These are phyloP conservation scores for Brachypalpus laphriformis DNA, from an alignment of 2,888 invertebrate species.

Conservation along the genomic window DNA sequence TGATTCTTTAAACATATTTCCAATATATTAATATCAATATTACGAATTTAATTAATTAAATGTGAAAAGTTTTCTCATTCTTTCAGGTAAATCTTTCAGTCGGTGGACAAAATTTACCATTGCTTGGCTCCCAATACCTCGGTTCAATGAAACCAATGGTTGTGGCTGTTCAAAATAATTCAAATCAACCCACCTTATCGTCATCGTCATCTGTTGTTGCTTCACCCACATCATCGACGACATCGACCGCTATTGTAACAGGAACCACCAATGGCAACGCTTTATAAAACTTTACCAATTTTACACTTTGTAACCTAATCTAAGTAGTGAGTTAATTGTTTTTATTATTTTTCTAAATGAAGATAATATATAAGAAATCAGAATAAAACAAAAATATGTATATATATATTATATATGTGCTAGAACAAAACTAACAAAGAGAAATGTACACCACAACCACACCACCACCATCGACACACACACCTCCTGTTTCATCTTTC, in stretches of 20 bases:
- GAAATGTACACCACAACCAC: constrained; percentile 53
- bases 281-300: constrained; percentile 78
- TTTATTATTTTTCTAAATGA: constrained; percentile 48
- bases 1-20: no score
- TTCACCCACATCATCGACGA: constrained; percentile 76
- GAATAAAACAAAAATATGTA: constrained; percentile 29
- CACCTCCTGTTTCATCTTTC: constrained; percentile 36
- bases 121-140: constrained; percentile 76
- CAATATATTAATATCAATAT: no score
- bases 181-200: constrained; percentile 76
- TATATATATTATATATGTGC: constrained; percentile 46
- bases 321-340: constrained; percentile 70
- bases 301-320: constrained; percentile 71
- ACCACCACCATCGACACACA: constrained; percentile 55
- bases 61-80: constrained; percentile 49
- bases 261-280: constrained; percentile 82
- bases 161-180: constrained; percentile 76
- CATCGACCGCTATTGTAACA: constrained; percentile 80
- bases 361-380: constrained; percentile 48
- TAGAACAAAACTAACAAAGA: constrained; percentile 53
- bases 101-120: constrained; percentile 75
- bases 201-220: constrained; percentile 75
- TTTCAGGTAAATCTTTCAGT: constrained; percentile 76
- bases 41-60: constrained; percentile 53
- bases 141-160: constrained; percentile 77